These are phyloP conservation scores for Trachemys scripta DNA, from an alignment of 2,113 vertebrate genomes.

Conservation along the genomic window DNA sequence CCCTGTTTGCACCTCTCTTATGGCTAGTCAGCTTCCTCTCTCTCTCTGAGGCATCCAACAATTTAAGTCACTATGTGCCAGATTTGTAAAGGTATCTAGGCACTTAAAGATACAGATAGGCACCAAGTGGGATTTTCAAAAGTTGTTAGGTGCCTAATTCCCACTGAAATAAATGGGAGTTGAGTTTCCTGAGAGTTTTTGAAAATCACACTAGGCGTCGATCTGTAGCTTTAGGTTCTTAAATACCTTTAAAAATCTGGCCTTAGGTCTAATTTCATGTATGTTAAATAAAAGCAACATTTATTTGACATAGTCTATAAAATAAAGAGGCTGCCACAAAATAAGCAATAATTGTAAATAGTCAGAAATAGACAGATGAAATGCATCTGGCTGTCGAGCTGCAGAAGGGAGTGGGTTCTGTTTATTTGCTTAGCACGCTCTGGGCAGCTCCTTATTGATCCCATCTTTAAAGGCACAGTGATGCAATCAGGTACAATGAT, in stretches of 20 bases:
- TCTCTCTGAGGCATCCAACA: not conserved
- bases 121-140: not conserved
- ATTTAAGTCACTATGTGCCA: not conserved
- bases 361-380: not conserved
- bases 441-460: not conserved
- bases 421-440: not conserved
- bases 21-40: not conserved
- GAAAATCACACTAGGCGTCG: not conserved
- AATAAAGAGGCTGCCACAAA: not conserved
- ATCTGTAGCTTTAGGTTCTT: not conserved
- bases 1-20: not conserved
- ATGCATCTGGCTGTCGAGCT: not conserved
- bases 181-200: not conserved
- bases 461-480: not conserved
- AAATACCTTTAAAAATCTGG: not conserved
- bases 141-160: not conserved
- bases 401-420: accelerated
- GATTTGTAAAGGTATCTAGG: not conserved
- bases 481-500: not conserved
- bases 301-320: not conserved
- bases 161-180: not conserved
- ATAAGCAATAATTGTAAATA: not conserved
- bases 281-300: not conserved
- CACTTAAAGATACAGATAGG: not conserved
- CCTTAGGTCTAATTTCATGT: not conserved